Percentiles rank a stretch among this genome's conserved stretches.
phyloP scores from a whole-genome alignment of 2,888 invertebrate genomes.

The Ceraclea dissimilis region DNA sequence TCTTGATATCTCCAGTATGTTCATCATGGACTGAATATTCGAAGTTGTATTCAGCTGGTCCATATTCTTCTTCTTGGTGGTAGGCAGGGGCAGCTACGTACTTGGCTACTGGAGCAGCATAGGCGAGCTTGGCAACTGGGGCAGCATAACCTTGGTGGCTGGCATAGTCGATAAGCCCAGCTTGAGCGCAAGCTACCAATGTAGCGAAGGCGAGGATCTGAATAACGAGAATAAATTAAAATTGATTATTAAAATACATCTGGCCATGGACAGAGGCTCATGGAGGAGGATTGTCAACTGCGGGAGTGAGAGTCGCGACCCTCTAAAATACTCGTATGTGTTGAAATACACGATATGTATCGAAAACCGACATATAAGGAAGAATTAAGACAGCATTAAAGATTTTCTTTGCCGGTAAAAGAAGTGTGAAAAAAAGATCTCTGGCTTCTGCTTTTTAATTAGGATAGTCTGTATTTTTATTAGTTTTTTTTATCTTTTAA shows the following conservation, averaged over 20 bases:
- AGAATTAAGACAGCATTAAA: too few relatives aligned
- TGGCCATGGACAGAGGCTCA: too few relatives aligned
- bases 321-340: too few relatives aligned
- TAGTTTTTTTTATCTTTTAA: too few relatives aligned
- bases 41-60: constrained; percentile 16
- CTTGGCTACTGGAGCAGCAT: constrained; percentile 15
- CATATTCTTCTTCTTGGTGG: constrained; percentile 9
- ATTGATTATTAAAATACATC: not conserved
- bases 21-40: constrained; percentile 21
- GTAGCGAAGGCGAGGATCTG: constrained; percentile 14
- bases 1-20: constrained; percentile 38
- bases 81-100: constrained; percentile 13
- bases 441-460: too few relatives aligned
- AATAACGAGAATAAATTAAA: not conserved
- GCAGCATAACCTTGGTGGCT: not conserved
- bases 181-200: constrained; percentile 10
- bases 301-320: too few relatives aligned
- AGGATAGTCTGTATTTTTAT: too few relatives aligned
- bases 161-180: constrained; percentile 7
- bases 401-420: too few relatives aligned
- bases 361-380: too few relatives aligned
- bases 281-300: too few relatives aligned
- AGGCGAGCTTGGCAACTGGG: constrained; percentile 1
- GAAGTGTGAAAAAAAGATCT: too few relatives aligned
- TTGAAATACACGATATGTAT: too few relatives aligned